phyloP scores from a whole-genome alignment of 1,140 invertebrate species.

The Berghia stephanieae region DNA sequence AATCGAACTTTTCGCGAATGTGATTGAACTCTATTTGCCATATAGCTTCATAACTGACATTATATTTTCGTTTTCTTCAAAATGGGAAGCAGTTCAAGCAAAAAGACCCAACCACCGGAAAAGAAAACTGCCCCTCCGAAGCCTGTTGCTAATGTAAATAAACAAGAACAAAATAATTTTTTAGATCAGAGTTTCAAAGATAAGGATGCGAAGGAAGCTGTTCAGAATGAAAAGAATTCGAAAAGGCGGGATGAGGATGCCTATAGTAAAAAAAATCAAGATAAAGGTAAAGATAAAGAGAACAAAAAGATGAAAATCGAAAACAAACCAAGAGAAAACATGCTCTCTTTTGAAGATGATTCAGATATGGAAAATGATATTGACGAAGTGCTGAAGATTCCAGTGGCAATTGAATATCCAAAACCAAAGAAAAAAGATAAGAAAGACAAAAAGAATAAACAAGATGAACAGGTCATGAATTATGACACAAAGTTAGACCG shows the following conservation, averaged over 20 bases:
- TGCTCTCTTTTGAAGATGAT: constrained; percentile 8
- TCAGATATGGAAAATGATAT: constrained; percentile 19
- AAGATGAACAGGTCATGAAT: neutral
- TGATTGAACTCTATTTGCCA: too few species aligned
- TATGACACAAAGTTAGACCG: too few species aligned
- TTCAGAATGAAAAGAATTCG: too few species aligned
- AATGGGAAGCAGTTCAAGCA: too few species aligned
- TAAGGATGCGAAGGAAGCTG: too few species aligned
- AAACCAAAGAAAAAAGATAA: constrained; percentile 4
- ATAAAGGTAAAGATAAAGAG: neutral
- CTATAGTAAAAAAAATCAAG: neutral
- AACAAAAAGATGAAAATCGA: neutral
- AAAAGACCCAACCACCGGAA: too few species aligned
- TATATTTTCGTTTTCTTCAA: too few species aligned
- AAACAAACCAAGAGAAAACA: neutral
- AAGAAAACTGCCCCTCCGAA: too few species aligned
- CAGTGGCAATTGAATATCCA: neutral
- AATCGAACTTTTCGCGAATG: too few species aligned
- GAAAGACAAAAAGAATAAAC: neutral
- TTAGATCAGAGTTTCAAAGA: too few species aligned
- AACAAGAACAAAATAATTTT: neutral
- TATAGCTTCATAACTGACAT: too few species aligned
- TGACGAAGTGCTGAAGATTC: constrained; percentile 26
- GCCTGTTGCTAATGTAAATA: constrained; percentile 29
- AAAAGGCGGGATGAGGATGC: too few species aligned